Percentiles rank a stretch among this genome's conserved stretches.
These are phyloP conservation scores for Drosophila sp. DNA, from an alignment of 1,140 invertebrate genomes.

Conservation along the genomic window DNA sequence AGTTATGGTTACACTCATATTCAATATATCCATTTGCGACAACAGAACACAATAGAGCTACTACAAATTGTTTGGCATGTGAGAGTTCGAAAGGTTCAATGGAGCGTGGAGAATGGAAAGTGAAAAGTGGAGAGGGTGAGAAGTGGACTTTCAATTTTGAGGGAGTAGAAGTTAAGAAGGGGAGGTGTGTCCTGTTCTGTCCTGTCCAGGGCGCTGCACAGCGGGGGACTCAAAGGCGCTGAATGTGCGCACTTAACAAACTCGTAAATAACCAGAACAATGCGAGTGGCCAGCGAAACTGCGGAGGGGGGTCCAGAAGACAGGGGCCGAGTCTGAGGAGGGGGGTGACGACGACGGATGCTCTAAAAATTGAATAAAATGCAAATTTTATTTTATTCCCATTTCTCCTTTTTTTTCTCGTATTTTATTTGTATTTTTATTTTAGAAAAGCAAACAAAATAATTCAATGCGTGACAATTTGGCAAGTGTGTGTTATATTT, in stretches of 20 bases:
- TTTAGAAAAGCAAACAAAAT: conserved; percentile 65
- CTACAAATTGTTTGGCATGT: conserved; percentile 64
- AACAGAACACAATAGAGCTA: conserved; percentile 7
- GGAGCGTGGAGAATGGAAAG: conserved; percentile 37
- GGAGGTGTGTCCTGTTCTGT: background rate
- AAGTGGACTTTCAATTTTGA: background rate
- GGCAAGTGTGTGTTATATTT: conserved; percentile 29
- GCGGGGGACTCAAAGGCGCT: conserved; percentile 23
- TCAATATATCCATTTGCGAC: conserved; percentile 23
- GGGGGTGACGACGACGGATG: conserved; percentile 41
- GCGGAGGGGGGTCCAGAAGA: conserved; percentile 22
- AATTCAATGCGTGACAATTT: conserved; percentile 81
- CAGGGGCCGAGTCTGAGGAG: background rate
- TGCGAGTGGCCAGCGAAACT: conserved; percentile 52
- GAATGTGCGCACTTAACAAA: conserved; percentile 72
- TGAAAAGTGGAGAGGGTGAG: background rate
- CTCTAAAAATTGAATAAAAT: conserved; percentile 78
- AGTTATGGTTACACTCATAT: conserved; percentile 15
- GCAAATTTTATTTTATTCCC: conserved; percentile 75
- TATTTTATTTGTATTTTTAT: conserved; percentile 24
- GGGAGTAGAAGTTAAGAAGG: background rate
- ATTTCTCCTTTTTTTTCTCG: conserved; percentile 44
- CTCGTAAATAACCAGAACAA: conserved; percentile 79
- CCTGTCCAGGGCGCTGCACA: conserved; percentile 17
- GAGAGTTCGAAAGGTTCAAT: conserved; percentile 43